Evolutionary conservation across 2,888 invertebrate genomes (phyloP), one percentile per base, ranked within the genome.

Genomic region (Antitype chi): DNA sequence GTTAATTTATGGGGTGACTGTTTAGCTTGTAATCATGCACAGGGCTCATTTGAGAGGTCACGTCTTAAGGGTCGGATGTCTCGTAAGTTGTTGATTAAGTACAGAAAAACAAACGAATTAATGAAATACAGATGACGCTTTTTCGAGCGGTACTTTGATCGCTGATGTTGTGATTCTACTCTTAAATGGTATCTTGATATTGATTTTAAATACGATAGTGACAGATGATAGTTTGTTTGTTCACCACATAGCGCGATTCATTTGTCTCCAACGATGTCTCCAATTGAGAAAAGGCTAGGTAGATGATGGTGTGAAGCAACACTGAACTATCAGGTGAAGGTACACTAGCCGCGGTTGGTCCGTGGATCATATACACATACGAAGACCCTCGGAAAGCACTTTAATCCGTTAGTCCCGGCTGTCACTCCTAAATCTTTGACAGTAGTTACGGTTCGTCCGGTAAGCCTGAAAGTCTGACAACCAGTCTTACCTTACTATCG

Each of bases 1-100:
- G 49, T 20, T 15, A 67, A 70, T 52, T 60, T 76, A 81, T 76
- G 66, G 20, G 38, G 13, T 66, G 38, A 55, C n/a, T 25, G n/a
- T 38, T 53, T 13, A 69, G 64, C 17, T 67, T 28, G 62, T 49
- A 49, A n/a, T 64, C 64, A 38, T 47, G 25, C 38, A 60, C 23
- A n/a, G 25, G 52, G 43, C 17, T 53, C 43, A 63, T 59, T 53
- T 55, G 20, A 66, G 25, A 6, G 15, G 64, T 57, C 25, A 23
- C 32, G n/a, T 53, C 25, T 23, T 38, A 9, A 52, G 23, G 17
- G 9, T 32, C 28, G 23, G 23, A 23, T 28, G 9, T 43, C 32
- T 6, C 15, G 11, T 60, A 32, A 32, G 11, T 32, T 32, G 20
- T 32, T 60, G 9, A 32, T 28, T 17, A 20, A 28, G 57, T 8